These are phyloP conservation scores for Pangasianodon gigas DNA, from an alignment of 2,113 vertebrate genomes.

Conservation along the genomic window DNA sequence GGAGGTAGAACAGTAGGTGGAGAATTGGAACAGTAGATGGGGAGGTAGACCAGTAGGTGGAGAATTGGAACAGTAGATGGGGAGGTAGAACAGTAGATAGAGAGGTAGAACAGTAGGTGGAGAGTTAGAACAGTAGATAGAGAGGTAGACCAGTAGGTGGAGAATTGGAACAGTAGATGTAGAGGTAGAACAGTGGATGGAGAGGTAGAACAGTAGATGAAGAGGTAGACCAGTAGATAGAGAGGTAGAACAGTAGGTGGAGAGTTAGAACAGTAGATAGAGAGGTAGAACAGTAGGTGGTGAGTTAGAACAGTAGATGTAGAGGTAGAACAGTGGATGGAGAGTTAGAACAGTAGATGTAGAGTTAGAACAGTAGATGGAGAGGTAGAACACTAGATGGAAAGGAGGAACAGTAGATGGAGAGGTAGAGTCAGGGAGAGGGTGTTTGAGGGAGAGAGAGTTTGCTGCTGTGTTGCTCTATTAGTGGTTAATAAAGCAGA, in stretches of 20 bases:
- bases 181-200: neutral
- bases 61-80: neutral
- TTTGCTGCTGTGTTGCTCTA: conserved; percentile 22
- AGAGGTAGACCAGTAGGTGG: neutral
- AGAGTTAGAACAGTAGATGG: neutral
- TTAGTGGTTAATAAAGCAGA: conserved; percentile 43
- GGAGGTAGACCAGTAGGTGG: neutral
- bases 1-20: neutral
- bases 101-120: neutral
- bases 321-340: neutral
- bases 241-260: neutral
- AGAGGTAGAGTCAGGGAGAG: neutral
- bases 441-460: neutral
- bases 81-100: neutral
- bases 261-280: neutral
- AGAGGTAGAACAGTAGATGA: neutral
- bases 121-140: neutral
- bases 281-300: neutral
- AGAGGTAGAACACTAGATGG: neutral
- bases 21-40: neutral
- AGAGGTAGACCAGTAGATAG: neutral
- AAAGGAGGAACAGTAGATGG: neutral
- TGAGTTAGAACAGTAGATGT: neutral
- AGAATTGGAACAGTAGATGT: neutral
- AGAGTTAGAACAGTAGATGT: neutral